A percentile compares a stretch with the other conserved stretches of the same genome.
These are phyloP conservation scores for Ferdinandea cuprea DNA, from an alignment of 2,888 invertebrate species.

Conservation along the genomic window DNA sequence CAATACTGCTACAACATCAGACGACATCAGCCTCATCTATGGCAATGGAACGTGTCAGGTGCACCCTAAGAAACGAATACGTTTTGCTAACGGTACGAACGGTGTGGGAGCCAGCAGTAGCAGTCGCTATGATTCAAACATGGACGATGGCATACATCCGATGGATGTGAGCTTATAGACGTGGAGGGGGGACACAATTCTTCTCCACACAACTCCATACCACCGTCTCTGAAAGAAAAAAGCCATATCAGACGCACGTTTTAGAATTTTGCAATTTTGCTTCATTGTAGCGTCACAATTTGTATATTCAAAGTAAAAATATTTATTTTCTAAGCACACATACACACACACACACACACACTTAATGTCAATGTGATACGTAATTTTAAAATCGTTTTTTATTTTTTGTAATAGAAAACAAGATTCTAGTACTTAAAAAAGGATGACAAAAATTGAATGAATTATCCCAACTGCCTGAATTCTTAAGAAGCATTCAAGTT, in stretches of 20 bases:
- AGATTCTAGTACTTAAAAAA: constrained; percentile 1
- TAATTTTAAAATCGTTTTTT: constrained; percentile 49
- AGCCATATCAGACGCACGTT: constrained; percentile 58
- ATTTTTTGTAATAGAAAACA: constrained; percentile 22
- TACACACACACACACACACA: constrained; percentile 38
- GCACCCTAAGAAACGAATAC: constrained; percentile 76
- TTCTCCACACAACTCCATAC: not conserved
- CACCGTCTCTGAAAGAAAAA: constrained; percentile 6
- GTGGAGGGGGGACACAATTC: not conserved
- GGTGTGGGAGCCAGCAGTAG: constrained; percentile 51
- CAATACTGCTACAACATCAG: constrained; percentile 65
- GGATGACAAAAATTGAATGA: not conserved
- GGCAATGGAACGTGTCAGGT: constrained; percentile 75
- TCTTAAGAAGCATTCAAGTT: not conserved
- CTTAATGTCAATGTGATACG: constrained; percentile 66
- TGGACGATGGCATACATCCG: constrained; percentile 75
- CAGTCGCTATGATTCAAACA: constrained; percentile 68
- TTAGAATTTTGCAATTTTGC: constrained; percentile 17
- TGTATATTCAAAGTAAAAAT: constrained; percentile 39
- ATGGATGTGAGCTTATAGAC: constrained; percentile 76
- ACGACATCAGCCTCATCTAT: constrained; percentile 76
- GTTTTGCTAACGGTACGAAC: constrained; percentile 75
- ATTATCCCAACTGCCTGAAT: not conserved
- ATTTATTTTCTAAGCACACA: constrained; percentile 7
- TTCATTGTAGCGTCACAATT: constrained; percentile 50